These are phyloP conservation scores for Tricholauxania praeusta DNA, from an alignment of 2,888 invertebrate genomes.

Conservation along the genomic window DNA sequence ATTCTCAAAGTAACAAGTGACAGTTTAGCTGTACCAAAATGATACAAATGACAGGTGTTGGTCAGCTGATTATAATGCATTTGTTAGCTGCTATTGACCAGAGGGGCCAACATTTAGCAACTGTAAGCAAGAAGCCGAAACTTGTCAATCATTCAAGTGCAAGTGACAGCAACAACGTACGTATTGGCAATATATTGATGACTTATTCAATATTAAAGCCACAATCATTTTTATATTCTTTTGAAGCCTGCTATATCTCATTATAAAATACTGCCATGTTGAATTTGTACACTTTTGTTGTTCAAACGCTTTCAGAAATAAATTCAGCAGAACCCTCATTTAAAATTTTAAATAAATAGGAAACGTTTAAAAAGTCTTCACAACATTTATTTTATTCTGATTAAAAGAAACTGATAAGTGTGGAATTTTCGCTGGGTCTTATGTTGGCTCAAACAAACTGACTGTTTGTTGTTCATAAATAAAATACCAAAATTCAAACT, in stretches of 20 bases:
- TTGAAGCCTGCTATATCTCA: no score
- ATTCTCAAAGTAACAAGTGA: constrained; percentile 47
- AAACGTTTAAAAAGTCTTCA: constrained; percentile 23
- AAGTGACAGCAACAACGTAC: not conserved
- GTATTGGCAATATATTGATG: constrained; percentile 33
- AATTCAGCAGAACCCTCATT: constrained; percentile 10
- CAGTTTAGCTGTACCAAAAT: constrained; percentile 52
- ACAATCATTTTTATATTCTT: no score
- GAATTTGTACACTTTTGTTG: no score
- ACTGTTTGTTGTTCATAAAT: constrained; percentile 12
- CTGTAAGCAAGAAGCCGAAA: not conserved
- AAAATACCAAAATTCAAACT: constrained; percentile 2
- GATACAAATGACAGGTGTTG: constrained; percentile 53
- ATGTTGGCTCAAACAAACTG: no score
- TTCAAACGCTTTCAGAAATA: no score
- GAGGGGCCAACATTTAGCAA: no score
- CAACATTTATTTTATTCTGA: constrained; percentile 18
- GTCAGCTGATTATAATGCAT: constrained; percentile 45
- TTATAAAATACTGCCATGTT: not conserved
- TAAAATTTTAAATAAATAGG: constrained; percentile 23
- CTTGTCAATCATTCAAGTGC: constrained; percentile 28
- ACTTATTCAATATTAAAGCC: constrained; percentile 17
- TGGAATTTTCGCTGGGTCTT: not conserved
- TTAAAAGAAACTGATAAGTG: constrained; percentile 21
- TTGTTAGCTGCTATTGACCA: not conserved